Evolutionary conservation across 2,797 vertebrate genomes (phyloP).

Genomic region (Hydrolagus colliei): DNA sequence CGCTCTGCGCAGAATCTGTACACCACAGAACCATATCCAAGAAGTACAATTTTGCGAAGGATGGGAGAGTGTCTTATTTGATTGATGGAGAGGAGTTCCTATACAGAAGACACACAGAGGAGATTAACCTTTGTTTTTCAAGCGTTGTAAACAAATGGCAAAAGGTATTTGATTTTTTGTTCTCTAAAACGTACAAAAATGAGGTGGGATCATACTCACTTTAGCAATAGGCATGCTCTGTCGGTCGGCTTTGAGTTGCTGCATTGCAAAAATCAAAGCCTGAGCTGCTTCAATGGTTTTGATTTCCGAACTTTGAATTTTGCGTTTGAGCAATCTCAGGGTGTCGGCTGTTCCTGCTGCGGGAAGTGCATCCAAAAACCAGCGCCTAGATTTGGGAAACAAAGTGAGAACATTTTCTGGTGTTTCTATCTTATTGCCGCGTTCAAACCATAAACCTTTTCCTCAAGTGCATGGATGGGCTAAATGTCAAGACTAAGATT

Average conservation of each 20-base stretch:
- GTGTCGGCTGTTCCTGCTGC: conserved; percentile 55
- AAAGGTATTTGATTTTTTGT: background rate
- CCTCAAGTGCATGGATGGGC: conserved; percentile 37
- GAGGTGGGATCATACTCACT: conserved; percentile 49
- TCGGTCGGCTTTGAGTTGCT: conserved; percentile 51
- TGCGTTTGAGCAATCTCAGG: conserved; percentile 61
- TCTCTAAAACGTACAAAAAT: conserved; percentile 34
- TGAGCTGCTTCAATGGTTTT: conserved; percentile 51
- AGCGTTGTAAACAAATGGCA: conserved; percentile 62
- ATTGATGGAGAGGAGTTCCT: conserved; percentile 57
- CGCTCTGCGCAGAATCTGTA: conserved; percentile 59
- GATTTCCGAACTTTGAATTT: conserved; percentile 57
- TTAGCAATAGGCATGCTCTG: conserved; percentile 37
- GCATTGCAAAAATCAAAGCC: conserved; percentile 54
- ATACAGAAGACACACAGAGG: fast-evolving
- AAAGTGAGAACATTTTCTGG: background rate
- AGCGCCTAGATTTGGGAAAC: conserved; percentile 48
- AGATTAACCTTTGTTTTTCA: conserved; percentile 53
- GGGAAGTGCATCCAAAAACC: conserved; percentile 64
- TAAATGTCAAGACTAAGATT: too few species aligned
- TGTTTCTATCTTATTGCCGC: too few species aligned
- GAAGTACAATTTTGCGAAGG: conserved; percentile 56
- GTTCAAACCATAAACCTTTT: conserved; percentile 44
- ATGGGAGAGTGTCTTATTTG: conserved; percentile 38
- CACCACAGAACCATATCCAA: conserved; percentile 70